These are phyloP conservation scores for Stictocephala bisonia DNA, from an alignment of 2,888 invertebrate species.

Conservation along the genomic window DNA sequence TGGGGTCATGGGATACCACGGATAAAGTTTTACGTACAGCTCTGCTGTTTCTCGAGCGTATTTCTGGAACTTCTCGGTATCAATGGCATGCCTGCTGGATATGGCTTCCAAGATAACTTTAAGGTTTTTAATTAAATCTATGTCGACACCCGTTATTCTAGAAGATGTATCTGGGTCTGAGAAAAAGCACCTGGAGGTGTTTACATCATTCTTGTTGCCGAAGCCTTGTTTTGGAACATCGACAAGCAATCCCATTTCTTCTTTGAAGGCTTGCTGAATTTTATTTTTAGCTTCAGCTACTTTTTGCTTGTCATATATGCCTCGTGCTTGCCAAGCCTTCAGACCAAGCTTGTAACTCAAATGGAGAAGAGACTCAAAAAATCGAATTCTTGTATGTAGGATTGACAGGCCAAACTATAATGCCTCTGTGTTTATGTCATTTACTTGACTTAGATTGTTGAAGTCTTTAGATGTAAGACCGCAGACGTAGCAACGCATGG, in stretches of 20 bases:
- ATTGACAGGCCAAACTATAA: constrained; percentile 42
- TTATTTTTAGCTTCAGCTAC: constrained; percentile 5
- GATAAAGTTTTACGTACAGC: constrained; percentile 60
- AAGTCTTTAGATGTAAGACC: constrained; percentile 4
- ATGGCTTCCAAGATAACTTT: constrained; percentile 60
- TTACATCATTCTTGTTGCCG: constrained; percentile 47
- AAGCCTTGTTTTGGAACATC: constrained; percentile 43
- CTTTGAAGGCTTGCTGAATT: constrained; percentile 26
- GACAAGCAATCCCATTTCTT: constrained; percentile 39
- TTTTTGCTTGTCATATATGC: constrained; percentile 18
- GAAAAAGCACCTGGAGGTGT: constrained; percentile 37
- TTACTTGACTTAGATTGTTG: constrained; percentile 3
- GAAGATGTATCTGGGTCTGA: background rate
- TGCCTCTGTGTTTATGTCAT: background rate
- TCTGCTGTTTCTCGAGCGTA: constrained; percentile 51
- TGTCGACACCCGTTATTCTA: constrained; percentile 17
- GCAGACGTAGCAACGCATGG: constrained; percentile 39
- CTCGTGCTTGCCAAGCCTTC: constrained; percentile 30
- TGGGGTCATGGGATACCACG: constrained; percentile 61
- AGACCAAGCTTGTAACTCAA: constrained; percentile 35
- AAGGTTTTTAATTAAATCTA: background rate
- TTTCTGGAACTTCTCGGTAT: constrained; percentile 55
- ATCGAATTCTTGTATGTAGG: constrained; percentile 43
- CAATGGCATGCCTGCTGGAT: constrained; percentile 52
- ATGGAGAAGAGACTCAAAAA: constrained; percentile 43